Percentiles rank a stretch among this genome's conserved stretches.
Conservation (phyloP, 1,140 invertebrate genomes). For the Atta colombica region DNA sequence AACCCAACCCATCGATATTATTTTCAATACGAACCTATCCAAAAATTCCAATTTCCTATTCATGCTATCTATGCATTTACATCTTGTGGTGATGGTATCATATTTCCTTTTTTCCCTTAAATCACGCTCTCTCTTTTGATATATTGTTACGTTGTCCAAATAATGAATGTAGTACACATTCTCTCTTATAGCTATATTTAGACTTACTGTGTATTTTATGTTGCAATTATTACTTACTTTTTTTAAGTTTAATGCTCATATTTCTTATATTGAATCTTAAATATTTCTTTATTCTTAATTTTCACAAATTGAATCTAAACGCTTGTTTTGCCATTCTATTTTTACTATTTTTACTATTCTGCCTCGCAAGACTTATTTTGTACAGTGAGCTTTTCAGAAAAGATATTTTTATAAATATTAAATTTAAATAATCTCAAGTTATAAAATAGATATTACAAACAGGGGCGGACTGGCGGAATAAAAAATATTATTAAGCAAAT, state of each 20-base stretch:
- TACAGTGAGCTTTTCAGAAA: slow-evolving; percentile 44
- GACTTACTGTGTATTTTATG: slow-evolving; percentile 71
- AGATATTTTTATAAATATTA: slow-evolving; percentile 23
- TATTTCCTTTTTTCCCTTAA: slow-evolving; percentile 66
- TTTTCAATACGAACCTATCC: slow-evolving; percentile 56
- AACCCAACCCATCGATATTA: slow-evolving; percentile 70
- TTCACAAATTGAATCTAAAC: slow-evolving; percentile 30
- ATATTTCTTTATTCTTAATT: slow-evolving; percentile 63
- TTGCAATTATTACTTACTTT: slow-evolving; percentile 63
- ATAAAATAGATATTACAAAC: neutral
- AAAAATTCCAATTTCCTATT: slow-evolving; percentile 63
- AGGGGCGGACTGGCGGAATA: too few relatives aligned
- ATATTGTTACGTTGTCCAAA: slow-evolving; percentile 70
- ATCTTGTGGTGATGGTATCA: slow-evolving; percentile 80
- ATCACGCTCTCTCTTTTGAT: slow-evolving; percentile 68
- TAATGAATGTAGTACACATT: slow-evolving; percentile 71
- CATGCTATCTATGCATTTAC: slow-evolving; percentile 74
- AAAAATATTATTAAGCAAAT: too few relatives aligned
- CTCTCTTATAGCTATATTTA: slow-evolving; percentile 71
- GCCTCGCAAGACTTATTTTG: slow-evolving; percentile 9
- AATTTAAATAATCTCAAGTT: slow-evolving; percentile 15
- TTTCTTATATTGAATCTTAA: slow-evolving; percentile 59
- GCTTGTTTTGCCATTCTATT: slow-evolving; percentile 37
- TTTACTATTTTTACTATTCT: slow-evolving; percentile 9
- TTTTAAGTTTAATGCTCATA: slow-evolving; percentile 35